These are phyloP conservation scores for Narcine bancroftii DNA, from an alignment of 2,113 vertebrate genomes.

Conservation along the genomic window DNA sequence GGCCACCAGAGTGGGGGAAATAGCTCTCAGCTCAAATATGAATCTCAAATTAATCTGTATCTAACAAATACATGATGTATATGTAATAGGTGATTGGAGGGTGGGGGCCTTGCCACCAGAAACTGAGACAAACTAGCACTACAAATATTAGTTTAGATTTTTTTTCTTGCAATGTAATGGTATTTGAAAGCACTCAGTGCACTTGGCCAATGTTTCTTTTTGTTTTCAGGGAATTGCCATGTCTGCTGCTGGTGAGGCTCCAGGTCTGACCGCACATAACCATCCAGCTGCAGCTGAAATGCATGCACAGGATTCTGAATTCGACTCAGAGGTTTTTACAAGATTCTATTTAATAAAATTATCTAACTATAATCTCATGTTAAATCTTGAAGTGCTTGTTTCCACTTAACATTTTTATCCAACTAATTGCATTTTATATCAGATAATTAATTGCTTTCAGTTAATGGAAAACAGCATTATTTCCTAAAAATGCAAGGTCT, in stretches of 20 bases:
- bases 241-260: constrained; percentile 43
- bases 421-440: background rate
- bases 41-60: background rate
- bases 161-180: background rate
- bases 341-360: constrained; percentile 19
- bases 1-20: background rate
- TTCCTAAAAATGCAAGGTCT: background rate
- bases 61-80: background rate
- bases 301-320: constrained; percentile 54
- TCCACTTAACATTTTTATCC: background rate
- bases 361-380: background rate
- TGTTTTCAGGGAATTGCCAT: constrained; percentile 56
- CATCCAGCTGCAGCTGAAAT: constrained; percentile 48
- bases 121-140: background rate
- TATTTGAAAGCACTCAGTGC: background rate
- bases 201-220: constrained; percentile 43
- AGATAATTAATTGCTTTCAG: background rate
- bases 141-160: constrained; percentile 16
- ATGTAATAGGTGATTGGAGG: background rate
- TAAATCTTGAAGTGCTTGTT: background rate
- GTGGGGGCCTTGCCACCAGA: too few relatives aligned
- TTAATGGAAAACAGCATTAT: background rate
- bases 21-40: background rate
- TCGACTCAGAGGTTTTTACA: constrained; percentile 52
- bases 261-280: constrained; percentile 29